Base-by-base conservation (phyloP, 1,140 invertebrate species). In the Drosophila asahinai region DNA sequence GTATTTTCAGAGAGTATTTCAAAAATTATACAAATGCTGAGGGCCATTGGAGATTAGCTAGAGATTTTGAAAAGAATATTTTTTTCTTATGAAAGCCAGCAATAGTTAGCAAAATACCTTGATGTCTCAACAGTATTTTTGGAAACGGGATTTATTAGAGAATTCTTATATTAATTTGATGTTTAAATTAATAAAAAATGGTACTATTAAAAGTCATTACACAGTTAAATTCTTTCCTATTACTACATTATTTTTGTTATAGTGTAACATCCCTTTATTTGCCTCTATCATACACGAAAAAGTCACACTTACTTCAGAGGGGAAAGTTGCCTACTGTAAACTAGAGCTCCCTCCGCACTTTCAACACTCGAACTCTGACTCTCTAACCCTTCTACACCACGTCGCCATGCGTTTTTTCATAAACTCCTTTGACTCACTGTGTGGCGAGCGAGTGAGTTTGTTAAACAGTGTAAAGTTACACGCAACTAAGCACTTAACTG, bases 401-500 rank as follows among this genome's bases (percentile, higher is more conserved):
- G n/a, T 27, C 36, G 8, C 27, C 40, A 43, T 19, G 19, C 7
- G 19, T 70, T 42, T 27, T 67, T 70, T 71, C 22, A 67, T 22
- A 15, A 55, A 71, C 67, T 68, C 64, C 64, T 57, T 71, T 71
- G 64, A 71, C 52, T 59, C 66, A 71, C 45, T 73, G 70, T 72
- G 70, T 25, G 70, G 70, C 19, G 38, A 74, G 72, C 52, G 36
- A 83, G 74, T 62, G 77, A 89, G 84, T 87, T 81, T 87, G 84
- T 89, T 87, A 81, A 87, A 90, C 81, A 89, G 84, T 87, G 81
- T 84, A 87, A 87, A 87, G 84, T 87, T 87, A 84, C 84, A 87
- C 84, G 84, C 84, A 87, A 84, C 84, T 89, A 87, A 87, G 84
- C 84, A 89, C 84, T 89, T 87, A 87, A 87, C 84, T 89, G 84